A percentile compares a stretch with the other conserved stretches of the same genome.
phyloP scores from a whole-genome alignment of 2,797 vertebrate species.

The Chelmon rostratus region DNA sequence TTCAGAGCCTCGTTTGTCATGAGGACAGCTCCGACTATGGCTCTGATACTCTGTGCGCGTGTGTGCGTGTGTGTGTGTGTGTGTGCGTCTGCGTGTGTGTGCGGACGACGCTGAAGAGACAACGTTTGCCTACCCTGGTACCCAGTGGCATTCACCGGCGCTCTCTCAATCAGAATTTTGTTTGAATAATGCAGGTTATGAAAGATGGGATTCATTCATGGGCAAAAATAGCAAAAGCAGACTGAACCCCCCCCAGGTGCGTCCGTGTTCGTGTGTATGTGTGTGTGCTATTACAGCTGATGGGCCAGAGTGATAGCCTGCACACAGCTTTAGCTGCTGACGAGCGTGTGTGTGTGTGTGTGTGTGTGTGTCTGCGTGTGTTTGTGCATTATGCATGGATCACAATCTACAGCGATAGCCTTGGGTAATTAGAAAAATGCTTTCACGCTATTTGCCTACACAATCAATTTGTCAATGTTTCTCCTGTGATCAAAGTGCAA shows the following conservation, averaged over 20 bases:
- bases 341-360: conserved; percentile 26
- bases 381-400: conserved; percentile 57
- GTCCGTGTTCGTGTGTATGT: conserved; percentile 23
- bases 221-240: conserved; percentile 63
- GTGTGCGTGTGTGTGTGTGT: conserved; percentile 6
- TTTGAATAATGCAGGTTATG: conserved; percentile 71
- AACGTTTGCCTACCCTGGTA: conserved; percentile 54
- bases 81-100: not conserved
- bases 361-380: conserved; percentile 25
- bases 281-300: conserved; percentile 57
- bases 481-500: conserved; percentile 65
- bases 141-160: conserved; percentile 34
- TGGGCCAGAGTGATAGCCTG: conserved; percentile 59
- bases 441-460: conserved; percentile 54
- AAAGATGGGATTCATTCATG: conserved; percentile 69
- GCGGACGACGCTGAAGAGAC: conserved; percentile 3
- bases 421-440: conserved; percentile 73
- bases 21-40: conserved; percentile 58
- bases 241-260: conserved; percentile 66
- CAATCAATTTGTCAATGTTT: conserved; percentile 65
- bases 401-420: conserved; percentile 56
- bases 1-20: conserved; percentile 69
- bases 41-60: conserved; percentile 17
- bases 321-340: conserved; percentile 43
- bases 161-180: conserved; percentile 57